Evolutionary conservation across 2,888 invertebrate genomes (phyloP), one percentile per base, ranked within the genome.

Genomic region (Dryococelus australis): DNA sequence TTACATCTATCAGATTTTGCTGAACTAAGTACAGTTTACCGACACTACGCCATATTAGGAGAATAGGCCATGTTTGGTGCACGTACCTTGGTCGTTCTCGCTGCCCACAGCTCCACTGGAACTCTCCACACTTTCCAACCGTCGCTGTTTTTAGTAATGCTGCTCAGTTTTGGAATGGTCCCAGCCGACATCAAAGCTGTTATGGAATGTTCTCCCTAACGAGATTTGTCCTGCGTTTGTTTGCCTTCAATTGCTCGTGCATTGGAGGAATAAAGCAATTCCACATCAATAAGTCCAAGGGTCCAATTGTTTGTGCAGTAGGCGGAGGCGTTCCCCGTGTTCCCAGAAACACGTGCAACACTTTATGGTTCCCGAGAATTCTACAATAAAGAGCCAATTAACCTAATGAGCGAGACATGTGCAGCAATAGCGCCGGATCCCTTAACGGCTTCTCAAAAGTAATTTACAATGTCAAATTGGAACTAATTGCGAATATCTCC

Each of bases 381-480:
- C 65, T 65, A 65, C 65, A 65, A 65, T 65, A 65, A 65, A 65
- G 65, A 20, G 65, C 65, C 65, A 65, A 65, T 65, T 65, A 65
- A 16, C 20, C 24, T 65, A 65, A 65, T 65, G 65, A 65, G 65
- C 65, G n/a, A n/a, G 65, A 65, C 24, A 65, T 65, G 24, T 65
- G 65, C 65, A 24, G 65, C 65, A 65, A n/a, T 65, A 65, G 65
- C 65, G 2, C 20, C 65, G n/a, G 24, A 65, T n/a, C 65, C 65
- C 16, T 65, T 65, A 24, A 65, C 65, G 24, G 65, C 65, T 10
- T 65, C n/a, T 65, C 65, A 65, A 65, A 65, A 65, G 65, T 65
- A 65, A 65, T 65, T 65, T 65, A 65, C 65, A 65, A 65, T 65
- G 65, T 65, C 65, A 65, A 65, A 65, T 65, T 65, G 65, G 65